Percentiles rank a stretch among this genome's conserved stretches.
These are phyloP conservation scores for Archocentrus centrarchus DNA, from an alignment of 2,113 vertebrate genomes.

Conservation along the genomic window DNA sequence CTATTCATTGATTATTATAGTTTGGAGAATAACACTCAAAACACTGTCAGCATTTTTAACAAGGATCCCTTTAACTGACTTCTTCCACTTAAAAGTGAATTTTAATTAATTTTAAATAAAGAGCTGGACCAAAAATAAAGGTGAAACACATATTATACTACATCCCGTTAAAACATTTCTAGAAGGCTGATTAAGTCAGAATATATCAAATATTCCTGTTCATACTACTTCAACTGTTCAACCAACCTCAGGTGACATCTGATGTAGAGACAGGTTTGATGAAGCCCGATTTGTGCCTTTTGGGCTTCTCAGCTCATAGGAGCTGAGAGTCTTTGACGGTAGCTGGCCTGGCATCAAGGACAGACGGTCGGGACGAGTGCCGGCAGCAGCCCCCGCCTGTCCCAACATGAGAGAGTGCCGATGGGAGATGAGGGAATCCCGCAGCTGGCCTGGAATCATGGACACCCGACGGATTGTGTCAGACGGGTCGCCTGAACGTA, in stretches of 20 bases:
- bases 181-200: neutral
- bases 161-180: too few relatives aligned
- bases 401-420: conserved; percentile 82
- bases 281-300: conserved; percentile 47
- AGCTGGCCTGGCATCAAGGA: conserved; percentile 85
- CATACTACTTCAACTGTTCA: neutral
- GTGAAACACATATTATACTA: neutral
- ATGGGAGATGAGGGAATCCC: conserved; percentile 62
- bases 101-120: too few relatives aligned
- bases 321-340: conserved; percentile 16
- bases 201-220: neutral
- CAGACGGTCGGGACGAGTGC: conserved; percentile 58
- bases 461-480: conserved; percentile 91
- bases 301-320: conserved; percentile 46
- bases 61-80: neutral
- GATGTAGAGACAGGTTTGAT: conserved; percentile 28
- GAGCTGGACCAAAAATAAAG: neutral
- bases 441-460: conserved; percentile 84
- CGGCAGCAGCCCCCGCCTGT: conserved; percentile 45
- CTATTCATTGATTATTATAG: neutral
- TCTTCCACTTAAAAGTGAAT: neutral
- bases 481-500: conserved; percentile 87
- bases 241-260: conserved; percentile 71
- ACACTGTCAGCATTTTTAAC: neutral
- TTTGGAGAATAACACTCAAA: neutral